Evolutionary conservation across 2,797 vertebrate genomes (phyloP), one percentile per base, ranked within the genome.

Genomic region (Malacoraja senta): DNA sequence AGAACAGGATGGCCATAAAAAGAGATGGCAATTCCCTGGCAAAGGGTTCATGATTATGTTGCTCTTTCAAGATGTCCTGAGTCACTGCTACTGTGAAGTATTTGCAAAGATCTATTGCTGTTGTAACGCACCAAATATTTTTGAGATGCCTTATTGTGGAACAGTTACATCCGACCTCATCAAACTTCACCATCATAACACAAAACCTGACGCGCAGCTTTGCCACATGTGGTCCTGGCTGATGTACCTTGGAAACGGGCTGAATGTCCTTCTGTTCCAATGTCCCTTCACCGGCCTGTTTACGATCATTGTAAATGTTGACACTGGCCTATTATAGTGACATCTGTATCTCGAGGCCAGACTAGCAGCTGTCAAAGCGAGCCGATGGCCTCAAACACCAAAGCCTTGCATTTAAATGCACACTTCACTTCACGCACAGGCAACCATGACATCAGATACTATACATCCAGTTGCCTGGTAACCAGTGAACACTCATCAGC

Each of bases 381-480:
- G 17, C 32, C 17, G 71, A 4, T 15, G 63, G 65, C 32, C 63
- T 72, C 19, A 1, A 72, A 44, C 35, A 72, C 21, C 24, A 29
- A 91, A 91, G 63, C 6, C 65, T 21, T 91, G 65, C 88, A 72
- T 91, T 63, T 38, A 19, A 90, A 90, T 71, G 13, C 86, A 71
- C 88, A 72, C 21, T 72, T 72, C 32, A 91, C 71, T 24, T 21
- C 65, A 90, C 32, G 63, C 68, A 35, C 35, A 19, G n/a, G 83
- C 84, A 29, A 68, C 32, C 88, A 44, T 44, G 32, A 71, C 86
- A 90, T 63, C 26, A 84, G 61, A n/a, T 88, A 88, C 84, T 63
- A 44, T 91, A 72, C 88, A 91, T 72, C 35, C 68, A 35, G 63
- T 71, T 72, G 88, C 65, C 72, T 72, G 44, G 68, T 19, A 91